Conservation (phyloP, 2,113 vertebrate genomes). For the Siniperca chuatsi region DNA sequence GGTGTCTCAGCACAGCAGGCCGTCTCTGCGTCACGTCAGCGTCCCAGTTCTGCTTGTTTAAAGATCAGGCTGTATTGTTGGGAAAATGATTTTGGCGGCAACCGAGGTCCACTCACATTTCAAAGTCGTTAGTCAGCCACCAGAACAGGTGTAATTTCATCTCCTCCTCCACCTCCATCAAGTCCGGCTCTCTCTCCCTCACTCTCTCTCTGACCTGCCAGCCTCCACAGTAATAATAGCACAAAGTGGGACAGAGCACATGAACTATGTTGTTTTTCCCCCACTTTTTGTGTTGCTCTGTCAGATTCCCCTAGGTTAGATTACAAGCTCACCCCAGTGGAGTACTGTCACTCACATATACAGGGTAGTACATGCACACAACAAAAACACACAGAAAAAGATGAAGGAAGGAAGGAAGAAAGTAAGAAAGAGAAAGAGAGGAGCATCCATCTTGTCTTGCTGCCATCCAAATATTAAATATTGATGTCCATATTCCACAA, state of each 20-base stretch:
- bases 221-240: slow-evolving; percentile 88
- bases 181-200: slow-evolving; percentile 55
- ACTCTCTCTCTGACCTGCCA: slow-evolving; percentile 84
- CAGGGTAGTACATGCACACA: slow-evolving; percentile 1
- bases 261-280: slow-evolving; percentile 78
- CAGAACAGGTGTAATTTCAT: slow-evolving; percentile 96
- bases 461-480: slow-evolving; percentile 76
- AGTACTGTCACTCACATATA: slow-evolving; percentile 61
- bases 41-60: slow-evolving; percentile 87
- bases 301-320: slow-evolving; percentile 60
- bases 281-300: slow-evolving; percentile 70
- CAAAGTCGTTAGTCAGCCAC: slow-evolving; percentile 92
- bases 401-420: not conserved
- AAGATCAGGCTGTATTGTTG: slow-evolving; percentile 87
- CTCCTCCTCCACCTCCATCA: slow-evolving; percentile 76
- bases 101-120: slow-evolving; percentile 87
- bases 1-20: slow-evolving; percentile 50
- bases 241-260: slow-evolving; percentile 78
- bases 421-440: slow-evolving; percentile 2
- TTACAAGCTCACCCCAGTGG: slow-evolving; percentile 69
- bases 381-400: slow-evolving; percentile 14
- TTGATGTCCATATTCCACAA: slow-evolving; percentile 74
- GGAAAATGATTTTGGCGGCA: slow-evolving; percentile 90
- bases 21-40: slow-evolving; percentile 62
- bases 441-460: slow-evolving; percentile 56